Evolutionary conservation across 2,113 vertebrate species (phyloP).

Genomic region (Phrynosoma platyrhinos): DNA sequence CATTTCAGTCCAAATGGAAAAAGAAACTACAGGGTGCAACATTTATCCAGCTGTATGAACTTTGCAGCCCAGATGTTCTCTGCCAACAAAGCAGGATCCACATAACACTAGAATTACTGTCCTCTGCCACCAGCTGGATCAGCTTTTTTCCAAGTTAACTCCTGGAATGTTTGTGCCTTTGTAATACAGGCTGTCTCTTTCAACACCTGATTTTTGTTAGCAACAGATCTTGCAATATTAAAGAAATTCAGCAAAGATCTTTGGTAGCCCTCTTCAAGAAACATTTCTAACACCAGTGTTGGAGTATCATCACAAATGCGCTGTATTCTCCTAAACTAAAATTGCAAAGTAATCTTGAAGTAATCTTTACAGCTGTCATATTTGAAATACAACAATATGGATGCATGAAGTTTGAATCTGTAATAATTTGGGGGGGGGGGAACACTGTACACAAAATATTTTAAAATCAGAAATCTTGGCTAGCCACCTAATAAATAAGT

Average conservation of each 20-base stretch:
- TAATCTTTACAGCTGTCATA: background rate
- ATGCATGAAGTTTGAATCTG: background rate
- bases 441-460: background rate
- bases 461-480: background rate
- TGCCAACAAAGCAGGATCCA: conserved; percentile 48
- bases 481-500: background rate
- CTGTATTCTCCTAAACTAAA: background rate
- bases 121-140: conserved; percentile 35
- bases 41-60: conserved; percentile 59
- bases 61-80: conserved; percentile 41
- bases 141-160: conserved; percentile 29
- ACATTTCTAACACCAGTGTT: background rate
- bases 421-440: background rate
- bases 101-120: conserved; percentile 50
- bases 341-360: conserved; percentile 20
- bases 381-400: conserved; percentile 11
- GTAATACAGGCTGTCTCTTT: conserved; percentile 10
- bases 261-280: conserved; percentile 2
- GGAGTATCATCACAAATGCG: background rate
- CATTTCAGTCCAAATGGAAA: conserved; percentile 56
- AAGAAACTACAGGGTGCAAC: conserved; percentile 61
- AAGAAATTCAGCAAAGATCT: conserved; percentile 7
- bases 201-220: conserved; percentile 20
- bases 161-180: conserved; percentile 6
- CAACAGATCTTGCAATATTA: conserved; percentile 12